phyloP scores from a whole-genome alignment of 2,888 invertebrate species.

The Drosophila lacicola region DNA sequence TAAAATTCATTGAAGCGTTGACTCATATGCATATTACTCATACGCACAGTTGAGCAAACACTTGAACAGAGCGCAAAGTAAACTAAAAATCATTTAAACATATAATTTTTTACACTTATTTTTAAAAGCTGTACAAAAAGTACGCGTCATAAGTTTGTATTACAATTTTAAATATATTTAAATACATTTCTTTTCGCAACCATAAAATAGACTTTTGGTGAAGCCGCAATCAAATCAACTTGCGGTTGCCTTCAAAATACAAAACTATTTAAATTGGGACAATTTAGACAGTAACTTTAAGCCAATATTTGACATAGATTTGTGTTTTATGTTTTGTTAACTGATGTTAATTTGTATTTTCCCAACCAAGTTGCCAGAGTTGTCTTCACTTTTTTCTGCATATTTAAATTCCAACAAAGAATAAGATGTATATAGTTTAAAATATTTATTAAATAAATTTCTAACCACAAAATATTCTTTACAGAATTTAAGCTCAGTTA shows the following conservation, averaged over 20 bases:
- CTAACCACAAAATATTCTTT: background rate
- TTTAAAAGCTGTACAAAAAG: background rate
- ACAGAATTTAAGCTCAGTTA: slow-evolving; percentile 1
- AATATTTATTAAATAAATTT: background rate
- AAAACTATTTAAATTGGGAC: slow-evolving; percentile 1
- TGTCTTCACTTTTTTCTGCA: no score
- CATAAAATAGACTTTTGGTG: background rate
- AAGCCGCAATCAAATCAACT: background rate
- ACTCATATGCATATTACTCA: slow-evolving; percentile 58
- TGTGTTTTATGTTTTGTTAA: background rate
- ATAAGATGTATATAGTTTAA: no score
- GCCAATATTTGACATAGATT: background rate
- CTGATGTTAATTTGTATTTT: background rate
- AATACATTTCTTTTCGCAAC: no score
- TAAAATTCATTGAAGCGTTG: slow-evolving; percentile 55
- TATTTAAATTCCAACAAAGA: no score
- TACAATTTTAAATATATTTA: background rate
- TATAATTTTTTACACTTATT: background rate
- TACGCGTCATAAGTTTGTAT: background rate
- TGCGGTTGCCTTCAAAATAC: background rate
- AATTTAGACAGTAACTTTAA: background rate
- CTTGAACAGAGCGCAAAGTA: slow-evolving; percentile 20
- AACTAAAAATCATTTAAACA: background rate
- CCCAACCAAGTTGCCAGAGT: no score
- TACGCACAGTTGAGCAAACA: slow-evolving; percentile 61